Conservation (phyloP, 2,797 vertebrate genomes). For the Serranus cabrilla region DNA sequence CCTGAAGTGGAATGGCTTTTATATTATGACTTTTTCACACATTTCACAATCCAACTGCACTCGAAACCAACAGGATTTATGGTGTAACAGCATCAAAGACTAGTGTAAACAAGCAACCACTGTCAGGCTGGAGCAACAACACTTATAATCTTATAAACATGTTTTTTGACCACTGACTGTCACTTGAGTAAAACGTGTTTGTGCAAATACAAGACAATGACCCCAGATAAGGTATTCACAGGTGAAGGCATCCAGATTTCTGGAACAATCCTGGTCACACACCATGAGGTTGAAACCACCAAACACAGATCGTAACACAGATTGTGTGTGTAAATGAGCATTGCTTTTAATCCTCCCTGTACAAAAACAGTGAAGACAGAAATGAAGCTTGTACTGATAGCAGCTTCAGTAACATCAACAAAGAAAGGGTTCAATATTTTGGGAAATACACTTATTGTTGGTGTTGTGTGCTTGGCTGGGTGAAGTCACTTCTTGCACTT, state of each 20-base stretch:
- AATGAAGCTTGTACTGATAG: neutral
- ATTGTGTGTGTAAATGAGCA: neutral
- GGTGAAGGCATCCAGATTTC: neutral
- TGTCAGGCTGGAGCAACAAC: neutral
- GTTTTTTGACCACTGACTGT: neutral
- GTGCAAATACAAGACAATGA: neutral
- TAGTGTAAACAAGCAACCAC: neutral
- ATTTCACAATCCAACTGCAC: neutral
- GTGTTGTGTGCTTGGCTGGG: too few relatives aligned
- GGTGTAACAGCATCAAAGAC: neutral
- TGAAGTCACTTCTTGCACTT: too few relatives aligned
- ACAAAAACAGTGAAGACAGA: neutral
- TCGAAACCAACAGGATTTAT: neutral
- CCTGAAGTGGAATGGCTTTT: slow-evolving; percentile 6
- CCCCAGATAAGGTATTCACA: too few relatives aligned
- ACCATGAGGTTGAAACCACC: neutral
- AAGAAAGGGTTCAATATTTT: neutral
- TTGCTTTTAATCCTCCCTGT: neutral
- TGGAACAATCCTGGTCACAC: neutral
- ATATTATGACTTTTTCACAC: neutral
- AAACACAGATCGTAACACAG: neutral
- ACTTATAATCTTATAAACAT: neutral
- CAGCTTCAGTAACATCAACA: neutral
- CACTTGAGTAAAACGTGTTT: neutral
- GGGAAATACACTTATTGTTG: neutral